Percentiles rank a stretch among this genome's conserved stretches.
Evolutionary conservation across 2,888 invertebrate genomes (phyloP).

Genomic region (Sarcophaga caerulescens): DNA sequence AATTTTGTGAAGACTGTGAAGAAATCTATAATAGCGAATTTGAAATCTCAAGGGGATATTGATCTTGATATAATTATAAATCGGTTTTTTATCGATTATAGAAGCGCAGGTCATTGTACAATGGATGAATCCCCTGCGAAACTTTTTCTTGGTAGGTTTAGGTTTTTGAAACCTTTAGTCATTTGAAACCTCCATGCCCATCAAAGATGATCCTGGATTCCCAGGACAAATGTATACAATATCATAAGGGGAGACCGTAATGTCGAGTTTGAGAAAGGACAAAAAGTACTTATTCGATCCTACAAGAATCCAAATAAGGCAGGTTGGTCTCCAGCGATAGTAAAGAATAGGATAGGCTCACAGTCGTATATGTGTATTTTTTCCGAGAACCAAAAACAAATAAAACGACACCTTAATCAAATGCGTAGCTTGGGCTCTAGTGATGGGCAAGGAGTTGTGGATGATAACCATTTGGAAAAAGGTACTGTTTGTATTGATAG

Average conservation of each 20-base stretch:
- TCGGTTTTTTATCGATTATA: slow-evolving; percentile 9
- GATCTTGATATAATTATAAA: slow-evolving; percentile 10
- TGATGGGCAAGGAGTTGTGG: neutral
- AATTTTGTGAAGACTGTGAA: neutral
- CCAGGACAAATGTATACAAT: slow-evolving; percentile 5
- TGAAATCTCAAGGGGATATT: neutral
- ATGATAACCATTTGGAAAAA: neutral
- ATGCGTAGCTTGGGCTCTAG: neutral
- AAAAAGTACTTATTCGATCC: slow-evolving; percentile 22
- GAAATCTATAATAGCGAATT: slow-evolving; percentile 26
- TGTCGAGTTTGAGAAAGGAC: slow-evolving; percentile 3
- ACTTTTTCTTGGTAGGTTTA: slow-evolving; percentile 17
- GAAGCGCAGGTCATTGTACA: slow-evolving; percentile 16
- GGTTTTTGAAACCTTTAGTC: no score
- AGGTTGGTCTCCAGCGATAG: neutral
- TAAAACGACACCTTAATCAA: slow-evolving; percentile 18
- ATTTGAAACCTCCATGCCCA: slow-evolving; percentile 17
- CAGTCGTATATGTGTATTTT: slow-evolving; percentile 12
- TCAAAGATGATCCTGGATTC: slow-evolving; percentile 5
- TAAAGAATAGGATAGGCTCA: neutral
- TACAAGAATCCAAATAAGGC: slow-evolving; percentile 8
- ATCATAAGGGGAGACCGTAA: slow-evolving; percentile 12
- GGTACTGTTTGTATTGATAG: neutral
- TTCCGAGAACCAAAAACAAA: neutral
- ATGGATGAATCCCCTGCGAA: slow-evolving; percentile 14